phyloP scores from a whole-genome alignment of 2,888 invertebrate genomes.

The Eledone cirrhosa region DNA sequence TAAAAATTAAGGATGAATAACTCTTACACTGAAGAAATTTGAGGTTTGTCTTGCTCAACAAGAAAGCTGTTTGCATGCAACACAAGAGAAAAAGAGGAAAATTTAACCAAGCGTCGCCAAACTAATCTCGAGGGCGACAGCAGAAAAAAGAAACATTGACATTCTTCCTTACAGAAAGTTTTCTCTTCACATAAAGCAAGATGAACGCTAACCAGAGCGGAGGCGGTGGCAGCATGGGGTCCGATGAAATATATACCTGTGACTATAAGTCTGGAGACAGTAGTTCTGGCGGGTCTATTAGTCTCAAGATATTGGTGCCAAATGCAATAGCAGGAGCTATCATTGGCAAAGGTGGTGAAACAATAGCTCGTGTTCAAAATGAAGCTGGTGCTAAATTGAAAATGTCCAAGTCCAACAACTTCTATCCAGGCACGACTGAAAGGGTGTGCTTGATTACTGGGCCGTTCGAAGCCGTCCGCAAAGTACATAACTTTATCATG shows the following conservation, averaged over 20 bases:
- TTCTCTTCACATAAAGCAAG: not conserved
- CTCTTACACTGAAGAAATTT: not conserved
- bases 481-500: conserved; percentile 50
- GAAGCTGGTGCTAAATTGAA: conserved; percentile 95
- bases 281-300: conserved; percentile 66
- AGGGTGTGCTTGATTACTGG: conserved; percentile 57
- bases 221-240: conserved; percentile 19
- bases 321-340: conserved; percentile 91
- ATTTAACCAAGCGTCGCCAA: too few species aligned
- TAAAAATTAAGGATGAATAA: not conserved
- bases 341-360: conserved; percentile 98
- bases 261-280: conserved; percentile 11
- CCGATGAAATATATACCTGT: conserved; percentile 15
- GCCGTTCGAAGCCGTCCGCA: conserved; percentile 44
- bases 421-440: conserved; percentile 85
- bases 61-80: conserved; percentile 19
- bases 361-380: conserved; percentile 94
- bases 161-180: too few species aligned
- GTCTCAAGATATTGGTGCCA: conserved; percentile 94
- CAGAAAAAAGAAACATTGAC: too few species aligned
- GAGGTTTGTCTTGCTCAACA: conserved; percentile 3
- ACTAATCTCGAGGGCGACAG: too few species aligned
- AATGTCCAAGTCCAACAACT: conserved; percentile 98
- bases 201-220: conserved; percentile 15
- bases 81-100: not conserved